Base-by-base conservation (phyloP, 2,113 vertebrate genomes). In the Antechinus flavipes region DNA sequence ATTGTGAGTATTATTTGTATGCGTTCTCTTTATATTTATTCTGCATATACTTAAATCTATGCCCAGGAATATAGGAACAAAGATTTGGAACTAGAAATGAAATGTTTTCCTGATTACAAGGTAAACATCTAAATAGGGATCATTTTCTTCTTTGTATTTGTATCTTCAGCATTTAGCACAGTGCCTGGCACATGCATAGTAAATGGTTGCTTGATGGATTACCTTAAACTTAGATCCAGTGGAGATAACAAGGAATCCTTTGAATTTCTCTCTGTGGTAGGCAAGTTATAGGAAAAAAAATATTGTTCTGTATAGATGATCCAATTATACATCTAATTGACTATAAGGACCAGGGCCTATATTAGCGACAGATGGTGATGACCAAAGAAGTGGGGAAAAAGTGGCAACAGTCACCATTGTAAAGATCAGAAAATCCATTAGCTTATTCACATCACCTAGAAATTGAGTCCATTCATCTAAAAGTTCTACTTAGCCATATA, bases 391-490 rank as follows among this genome's bases (percentile, higher is more conserved):
- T 14, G 9, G 9, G 9, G 14, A 68, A 68, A n/a, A 68, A n/a
- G 61, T 61, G 30, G 12, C 61, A 68, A 8, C 61, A 68, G 61
- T 68, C 61, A 95, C 47, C 76, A n/a, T 91, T 27, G 35, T 92
- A 93, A 94, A 93, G 91, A 61, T 91, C 42, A 92, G 89, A 93
- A 95, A 96, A 95, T 26, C 94, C 91, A 11, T 89, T 94, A 30
- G 94, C 95, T 92, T 54, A 12, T 84, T 95, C 54, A 47, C 61
- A 58, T 89, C 53, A 90, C 56, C 54, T 16, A 76, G 89, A 92
- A 96, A 84, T 50, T 91, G 47, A 90, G 76, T 53, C 93, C 49
- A 56, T 94, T 94, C 95, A 58, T 95, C 93, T 42, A 92, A 96
- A 96, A 95, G 27, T 26, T 96, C 54, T 94, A 26, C 61, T 55